Evolutionary conservation across 2,113 vertebrate genomes (phyloP).

Genomic region (Megaceryle torquata): DNA sequence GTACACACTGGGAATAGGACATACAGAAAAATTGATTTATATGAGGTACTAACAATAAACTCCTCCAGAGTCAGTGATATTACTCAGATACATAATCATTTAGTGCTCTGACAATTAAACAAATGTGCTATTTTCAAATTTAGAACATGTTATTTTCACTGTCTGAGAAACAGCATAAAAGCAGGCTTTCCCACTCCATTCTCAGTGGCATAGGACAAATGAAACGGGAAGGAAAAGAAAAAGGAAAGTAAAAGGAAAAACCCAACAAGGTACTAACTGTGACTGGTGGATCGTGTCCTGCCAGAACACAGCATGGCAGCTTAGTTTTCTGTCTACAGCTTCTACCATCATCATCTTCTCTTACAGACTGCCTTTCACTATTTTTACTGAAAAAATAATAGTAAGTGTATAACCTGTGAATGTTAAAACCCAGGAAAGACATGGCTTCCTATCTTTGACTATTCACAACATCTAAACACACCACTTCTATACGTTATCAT

Average conservation of each 20-base stretch:
- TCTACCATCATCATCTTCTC: background rate
- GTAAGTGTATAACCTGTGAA: background rate
- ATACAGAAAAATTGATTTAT: background rate
- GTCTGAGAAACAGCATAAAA: background rate
- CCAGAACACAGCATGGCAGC: background rate
- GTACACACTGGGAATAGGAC: background rate
- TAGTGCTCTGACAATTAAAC: background rate
- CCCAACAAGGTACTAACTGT: background rate
- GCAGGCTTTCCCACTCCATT: background rate
- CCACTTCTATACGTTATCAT: background rate
- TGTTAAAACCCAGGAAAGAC: background rate
- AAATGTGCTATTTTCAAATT: background rate
- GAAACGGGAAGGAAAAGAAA: background rate
- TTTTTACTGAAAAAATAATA: background rate
- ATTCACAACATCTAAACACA: background rate
- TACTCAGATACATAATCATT: background rate
- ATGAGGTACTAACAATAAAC: background rate
- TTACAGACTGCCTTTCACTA: background rate
- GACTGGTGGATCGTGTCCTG: too few species aligned
- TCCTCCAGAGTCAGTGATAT: background rate
- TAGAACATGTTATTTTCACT: background rate
- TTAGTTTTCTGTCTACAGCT: background rate
- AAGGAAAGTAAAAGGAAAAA: background rate
- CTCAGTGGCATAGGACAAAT: background rate
- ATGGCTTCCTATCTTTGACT: background rate